phyloP scores from a whole-genome alignment of 37 sponge, comb jelly and placozoan species.

The Geodia barretti region DNA sequence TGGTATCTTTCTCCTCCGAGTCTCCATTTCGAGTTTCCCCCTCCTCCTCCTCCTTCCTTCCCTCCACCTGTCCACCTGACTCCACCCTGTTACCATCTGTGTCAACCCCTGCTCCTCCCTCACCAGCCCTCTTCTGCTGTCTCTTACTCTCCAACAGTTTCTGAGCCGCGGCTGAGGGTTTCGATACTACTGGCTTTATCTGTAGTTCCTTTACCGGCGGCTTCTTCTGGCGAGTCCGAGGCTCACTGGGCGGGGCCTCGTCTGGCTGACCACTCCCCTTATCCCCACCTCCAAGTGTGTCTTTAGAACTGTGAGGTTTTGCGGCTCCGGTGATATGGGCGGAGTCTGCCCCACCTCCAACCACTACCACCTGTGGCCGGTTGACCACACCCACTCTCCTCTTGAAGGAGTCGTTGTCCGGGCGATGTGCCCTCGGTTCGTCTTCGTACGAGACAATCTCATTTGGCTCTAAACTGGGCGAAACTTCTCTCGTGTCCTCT shows the following conservation, averaged over 20 bases:
- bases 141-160: not conserved
- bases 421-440: not conserved
- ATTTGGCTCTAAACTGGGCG: not conserved
- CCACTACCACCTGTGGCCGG: not conserved
- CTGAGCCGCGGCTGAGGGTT: not conserved
- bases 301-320: not conserved
- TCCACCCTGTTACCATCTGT: not conserved
- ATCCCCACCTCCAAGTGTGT: not conserved
- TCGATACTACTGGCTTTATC: not conserved
- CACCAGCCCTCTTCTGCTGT: not conserved
- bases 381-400: not conserved
- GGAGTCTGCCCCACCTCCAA: not conserved
- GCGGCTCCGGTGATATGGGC: not conserved
- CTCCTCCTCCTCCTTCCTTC: constrained; percentile 11
- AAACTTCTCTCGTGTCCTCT: not conserved
- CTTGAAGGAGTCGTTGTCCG: not conserved
- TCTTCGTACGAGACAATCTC: not conserved
- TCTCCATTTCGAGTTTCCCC: not conserved
- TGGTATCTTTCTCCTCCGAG: not conserved
- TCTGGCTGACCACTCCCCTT: not conserved
- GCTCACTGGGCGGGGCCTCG: not conserved
- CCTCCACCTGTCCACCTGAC: not conserved
- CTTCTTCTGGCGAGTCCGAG: not conserved
- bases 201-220: not conserved
- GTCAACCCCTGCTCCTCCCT: not conserved